Base-by-base conservation (phyloP, 2,888 invertebrate species). In the Rutpela maculata region DNA sequence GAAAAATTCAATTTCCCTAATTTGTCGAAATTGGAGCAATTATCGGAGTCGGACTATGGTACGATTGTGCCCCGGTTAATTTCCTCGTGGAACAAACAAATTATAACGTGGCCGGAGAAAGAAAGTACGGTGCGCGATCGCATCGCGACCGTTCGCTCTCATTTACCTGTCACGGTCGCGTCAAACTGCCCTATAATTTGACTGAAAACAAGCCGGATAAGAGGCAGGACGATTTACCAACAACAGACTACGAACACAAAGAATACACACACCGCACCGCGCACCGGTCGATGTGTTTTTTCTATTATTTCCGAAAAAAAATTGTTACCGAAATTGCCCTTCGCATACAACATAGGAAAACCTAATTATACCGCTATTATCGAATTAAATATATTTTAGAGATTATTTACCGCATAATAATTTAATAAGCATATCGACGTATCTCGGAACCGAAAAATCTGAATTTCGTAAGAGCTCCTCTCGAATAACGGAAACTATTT, bases 141-240 rank as follows among this genome's bases (percentile, higher is more conserved):
- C 79, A 83, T 83, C 82, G 81, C 80, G 68, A 62, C 77, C 76
- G 77, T 82, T 38, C 87, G 77, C 83, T 38, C 87, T 87, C 87
- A 89, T 89, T 88, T 88, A 83, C 85, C 88, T 88, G 89, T 89
- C 89, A 89, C 87, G 83, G 88, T 80, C 86, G 84, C 87, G 85
- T 89, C 89, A 89, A 87, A 85, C 84, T 82, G 86, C 87, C 88
- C 89, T 89, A 87, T 89, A 88, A 89, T 89, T 89, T 87, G 66
- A 84, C 84, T 87, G 84, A 83, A 85, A 87, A 87, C 86, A 82
- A 84, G 84, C 84, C 84, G 82, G 85, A 85, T 86, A 86, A 86
- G 86, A 86, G 60, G 83, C 87, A 77, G 86, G 86, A 87, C 87
- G 86, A 88, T 88, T 87, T 87, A 87, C 86, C 86, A 82, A 83